A percentile compares a stretch with the other conserved stretches of the same genome.
phyloP scores from a whole-genome alignment of 2,113 vertebrate species.

The Odontophorus gujanensis region DNA sequence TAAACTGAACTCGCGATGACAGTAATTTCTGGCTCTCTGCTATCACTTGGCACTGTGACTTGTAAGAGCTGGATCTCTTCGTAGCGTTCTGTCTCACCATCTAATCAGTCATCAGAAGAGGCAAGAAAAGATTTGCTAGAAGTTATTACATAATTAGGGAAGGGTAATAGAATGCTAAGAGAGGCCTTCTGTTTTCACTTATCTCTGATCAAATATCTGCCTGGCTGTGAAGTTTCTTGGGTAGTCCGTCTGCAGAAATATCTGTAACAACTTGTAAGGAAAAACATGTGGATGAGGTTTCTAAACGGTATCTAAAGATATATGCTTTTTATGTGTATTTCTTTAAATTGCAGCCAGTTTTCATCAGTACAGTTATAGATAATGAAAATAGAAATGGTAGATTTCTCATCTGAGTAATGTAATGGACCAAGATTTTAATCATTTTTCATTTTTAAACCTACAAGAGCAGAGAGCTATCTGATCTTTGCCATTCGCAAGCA shows the following conservation, averaged over 20 bases:
- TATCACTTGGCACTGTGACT: slow-evolving; percentile 34
- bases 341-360: neutral
- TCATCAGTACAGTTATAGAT: neutral
- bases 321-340: neutral
- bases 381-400: neutral
- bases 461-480: neutral
- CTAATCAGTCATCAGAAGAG: slow-evolving; percentile 36
- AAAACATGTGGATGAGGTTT: neutral
- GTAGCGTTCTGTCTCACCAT: neutral
- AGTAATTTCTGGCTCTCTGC: slow-evolving; percentile 51
- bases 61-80: slow-evolving; percentile 23
- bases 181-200: slow-evolving; percentile 4
- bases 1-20: neutral
- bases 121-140: neutral
- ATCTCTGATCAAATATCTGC: neutral
- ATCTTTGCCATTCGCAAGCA: neutral
- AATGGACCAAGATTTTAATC: neutral
- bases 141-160: slow-evolving; percentile 45
- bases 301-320: neutral
- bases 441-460: neutral
- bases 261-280: neutral
- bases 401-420: neutral
- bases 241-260: neutral
- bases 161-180: slow-evolving; percentile 16
- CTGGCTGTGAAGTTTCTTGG: neutral